Percentiles rank a stretch among this genome's conserved stretches.
Conservation (phyloP, 2,113 vertebrate genomes). For the Regulus satrapa region DNA sequence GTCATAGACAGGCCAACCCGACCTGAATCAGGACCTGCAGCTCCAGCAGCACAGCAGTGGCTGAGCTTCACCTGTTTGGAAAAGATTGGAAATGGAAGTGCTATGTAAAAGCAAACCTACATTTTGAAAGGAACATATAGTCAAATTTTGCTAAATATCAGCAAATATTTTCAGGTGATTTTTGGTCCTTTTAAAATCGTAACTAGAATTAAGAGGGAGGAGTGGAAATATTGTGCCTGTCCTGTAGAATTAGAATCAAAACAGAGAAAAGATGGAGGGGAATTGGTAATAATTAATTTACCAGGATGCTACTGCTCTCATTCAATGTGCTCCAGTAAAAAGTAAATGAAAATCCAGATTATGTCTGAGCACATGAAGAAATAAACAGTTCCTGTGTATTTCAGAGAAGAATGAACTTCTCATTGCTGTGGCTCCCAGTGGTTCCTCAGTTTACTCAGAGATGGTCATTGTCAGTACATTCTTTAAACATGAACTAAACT, state of each 20-base stretch:
- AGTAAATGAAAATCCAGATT: constrained; percentile 73
- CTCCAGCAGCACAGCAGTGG: not conserved
- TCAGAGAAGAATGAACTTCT: constrained; percentile 56
- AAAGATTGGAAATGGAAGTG: not conserved
- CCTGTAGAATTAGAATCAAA: constrained; percentile 8
- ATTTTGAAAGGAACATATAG: not conserved
- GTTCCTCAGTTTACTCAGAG: constrained; percentile 42
- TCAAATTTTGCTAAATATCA: not conserved
- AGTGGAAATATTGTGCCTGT: not conserved
- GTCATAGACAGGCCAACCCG: not conserved
- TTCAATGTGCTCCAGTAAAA: constrained; percentile 50
- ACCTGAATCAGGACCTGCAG: not conserved
- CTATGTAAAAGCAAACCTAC: not conserved
- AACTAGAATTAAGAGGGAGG: not conserved
- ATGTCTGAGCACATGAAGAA: constrained; percentile 52
- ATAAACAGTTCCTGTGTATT: constrained; percentile 64
- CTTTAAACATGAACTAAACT: constrained; percentile 31
- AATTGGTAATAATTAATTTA: constrained; percentile 60
- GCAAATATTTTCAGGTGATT: not conserved
- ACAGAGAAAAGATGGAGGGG: not conserved
- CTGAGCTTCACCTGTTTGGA: not conserved
- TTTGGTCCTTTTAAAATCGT: not conserved
- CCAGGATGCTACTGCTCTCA: constrained; percentile 33
- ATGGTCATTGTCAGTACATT: constrained; percentile 9
- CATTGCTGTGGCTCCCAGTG: constrained; percentile 22